These are phyloP conservation scores for Agrochola litura DNA, from an alignment of 2,888 invertebrate species.

Conservation along the genomic window DNA sequence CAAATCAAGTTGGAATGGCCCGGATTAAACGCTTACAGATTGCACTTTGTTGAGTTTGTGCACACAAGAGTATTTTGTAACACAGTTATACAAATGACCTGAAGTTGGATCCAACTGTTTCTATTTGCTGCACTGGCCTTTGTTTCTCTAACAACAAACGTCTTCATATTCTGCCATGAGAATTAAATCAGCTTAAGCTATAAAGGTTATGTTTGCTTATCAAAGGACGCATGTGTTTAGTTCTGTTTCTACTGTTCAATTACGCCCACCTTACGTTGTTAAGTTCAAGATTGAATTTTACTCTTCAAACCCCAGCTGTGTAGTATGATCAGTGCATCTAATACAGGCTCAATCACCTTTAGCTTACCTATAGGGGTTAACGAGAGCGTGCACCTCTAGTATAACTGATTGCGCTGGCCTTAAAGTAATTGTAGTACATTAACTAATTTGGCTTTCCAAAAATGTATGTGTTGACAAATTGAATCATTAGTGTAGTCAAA, in stretches of 20 bases:
- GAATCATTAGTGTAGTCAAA: constrained; percentile 49
- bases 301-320: not conserved
- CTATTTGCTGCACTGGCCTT: not conserved
- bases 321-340: constrained; percentile 5
- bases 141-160: not conserved
- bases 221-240: constrained; percentile 11
- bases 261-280: not conserved
- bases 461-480: constrained; percentile 40
- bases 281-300: constrained; percentile 5
- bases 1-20: constrained; percentile 78
- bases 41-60: constrained; percentile 67
- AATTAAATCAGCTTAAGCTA: constrained; percentile 2
- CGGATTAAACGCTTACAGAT: constrained; percentile 72
- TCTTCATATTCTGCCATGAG: not conserved
- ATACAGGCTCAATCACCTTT: constrained; percentile 31
- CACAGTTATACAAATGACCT: constrained; percentile 13
- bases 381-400: constrained; percentile 33
- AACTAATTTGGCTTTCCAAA: constrained; percentile 41
- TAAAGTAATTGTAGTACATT: constrained; percentile 34
- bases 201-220: constrained; percentile 16
- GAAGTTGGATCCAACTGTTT: constrained; percentile 7
- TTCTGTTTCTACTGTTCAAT: constrained; percentile 4
- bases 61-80: constrained; percentile 35
- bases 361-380: constrained; percentile 27
- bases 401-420: constrained; percentile 15